Base-by-base conservation (phyloP, 2,888 invertebrate species). In the Acrocyrtus sp. region DNA sequence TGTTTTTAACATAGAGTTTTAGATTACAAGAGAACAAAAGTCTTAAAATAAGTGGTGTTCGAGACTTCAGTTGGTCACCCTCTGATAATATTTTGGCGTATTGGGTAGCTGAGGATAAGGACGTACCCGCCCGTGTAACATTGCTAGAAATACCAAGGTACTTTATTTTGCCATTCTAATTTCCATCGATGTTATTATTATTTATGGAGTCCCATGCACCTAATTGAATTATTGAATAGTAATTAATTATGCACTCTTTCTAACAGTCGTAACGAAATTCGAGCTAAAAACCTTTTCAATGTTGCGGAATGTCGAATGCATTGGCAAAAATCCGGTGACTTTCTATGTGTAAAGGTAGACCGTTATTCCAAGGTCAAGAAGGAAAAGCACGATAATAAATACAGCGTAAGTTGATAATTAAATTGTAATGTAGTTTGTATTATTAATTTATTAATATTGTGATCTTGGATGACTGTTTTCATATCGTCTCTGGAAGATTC, bases 241-340 rank as follows among this genome's bases (percentile, higher is more conserved):
- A 8, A 47, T 41, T 29, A 17, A 24, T 57, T 3, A n/a, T 51
- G n/a, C 21, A 66, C 12, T 48, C 15, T 69, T 48, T 75, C 69
- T 79, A 82, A 41, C 79, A 87, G 87, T 82, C 91, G 94, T 72
- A 90, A 90, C 57, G 96, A 96, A 86, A 89, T 91, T 47, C 90
- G 97, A 79, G 94, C 94, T 78, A 97, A 98, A 85, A 98, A 97
- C 85, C 87, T 98, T 68, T 99, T 99, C 88, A 97, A 94, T 77
- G 98, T 99, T 0, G 97, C 97, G 0, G 97, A 98, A 84, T 98
- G 98, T 84, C 96, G 96, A 82, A 94, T 99, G 84, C 96, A 96
- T 84, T 99, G 99, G 99, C 99, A 99, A 85, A 96, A 96, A 85
- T 93, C 92, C 24, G 99, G 99, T 0, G 97, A 98, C 84, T 97